Evolutionary conservation across 2,888 invertebrate genomes (phyloP), one percentile per base, ranked within the genome.

Genomic region (Tineola bisselliella): DNA sequence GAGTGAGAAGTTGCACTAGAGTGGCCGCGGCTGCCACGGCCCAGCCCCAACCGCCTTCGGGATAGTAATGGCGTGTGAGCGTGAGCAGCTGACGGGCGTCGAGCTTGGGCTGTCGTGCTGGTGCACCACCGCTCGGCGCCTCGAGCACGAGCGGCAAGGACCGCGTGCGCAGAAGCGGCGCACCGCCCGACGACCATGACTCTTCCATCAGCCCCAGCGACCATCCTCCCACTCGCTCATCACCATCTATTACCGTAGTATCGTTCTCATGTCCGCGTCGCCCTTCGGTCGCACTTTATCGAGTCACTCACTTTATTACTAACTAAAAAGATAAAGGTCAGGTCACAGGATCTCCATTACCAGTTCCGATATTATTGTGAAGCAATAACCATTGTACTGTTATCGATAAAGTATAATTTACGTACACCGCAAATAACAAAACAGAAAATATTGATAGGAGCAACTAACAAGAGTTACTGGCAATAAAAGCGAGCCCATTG

Each of bases 11-110:
- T 75, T 95, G 93, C 43, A 91, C 93, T 19, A 93, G 77, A 18
- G 93, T 89, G 15, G 92, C 93, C 25, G 91, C 92, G 15, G 89
- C 84, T 1, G 94, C 88, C 60, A 95, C 91, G 61, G 93, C 90
- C 94, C 94, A 95, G 6, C 95, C 95, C 94, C 94, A 95, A 0
- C 94, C 94, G 8, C 94, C 94, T 79, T 95, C 95, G 33, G 94
- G 94, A 78, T 94, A 95, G 80, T 94, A 94, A 72, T 95, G 93
- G 69, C 94, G 92, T 66, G 92, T 91, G 66, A 92, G 87, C 8
- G 92, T 92, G 62, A 92, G 86, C 67, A 92, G 79, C 63, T 88
- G 88, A 63, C 89, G 88, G 44, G 87, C 89, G 75, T 86, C 87
- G 73, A 84, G 86, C 74, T 75, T 88, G 74, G 78, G 73, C 75